These are phyloP conservation scores for Acheta domesticus DNA, from an alignment of 2,888 invertebrate genomes.

Conservation along the genomic window DNA sequence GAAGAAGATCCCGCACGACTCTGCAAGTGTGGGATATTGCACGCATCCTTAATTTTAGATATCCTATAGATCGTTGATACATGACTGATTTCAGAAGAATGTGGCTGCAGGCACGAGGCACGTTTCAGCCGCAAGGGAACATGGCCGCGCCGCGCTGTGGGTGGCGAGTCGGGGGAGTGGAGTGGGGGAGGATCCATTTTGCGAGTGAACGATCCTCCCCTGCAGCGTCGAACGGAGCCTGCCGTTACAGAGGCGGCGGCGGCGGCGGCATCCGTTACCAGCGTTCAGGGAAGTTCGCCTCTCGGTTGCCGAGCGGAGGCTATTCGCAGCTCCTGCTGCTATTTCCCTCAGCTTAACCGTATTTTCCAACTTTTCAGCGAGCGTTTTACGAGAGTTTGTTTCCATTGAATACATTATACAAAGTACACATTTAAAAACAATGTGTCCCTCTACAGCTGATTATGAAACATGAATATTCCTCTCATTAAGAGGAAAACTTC, in stretches of 20 bases:
- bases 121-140: too few relatives aligned
- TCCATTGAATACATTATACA: constrained; percentile 18
- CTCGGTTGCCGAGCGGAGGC: not conserved
- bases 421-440: constrained; percentile 9
- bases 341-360: not conserved
- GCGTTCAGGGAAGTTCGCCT: not conserved
- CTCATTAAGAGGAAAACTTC: constrained; percentile 18
- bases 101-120: too few relatives aligned
- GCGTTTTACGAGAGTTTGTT: constrained; percentile 4
- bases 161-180: too few relatives aligned
- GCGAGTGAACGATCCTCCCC: constrained; percentile 5
- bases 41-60: too few relatives aligned
- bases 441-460: not conserved
- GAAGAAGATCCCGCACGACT: too few relatives aligned
- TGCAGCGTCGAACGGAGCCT: not conserved
- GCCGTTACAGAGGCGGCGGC: not conserved
- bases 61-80: too few relatives aligned
- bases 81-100: too few relatives aligned
- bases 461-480: constrained; percentile 9
- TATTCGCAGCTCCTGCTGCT: not conserved
- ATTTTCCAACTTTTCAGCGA: not conserved
- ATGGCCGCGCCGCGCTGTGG: too few relatives aligned
- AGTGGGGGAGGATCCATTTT: not conserved
- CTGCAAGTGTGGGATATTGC: too few relatives aligned
- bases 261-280: constrained; percentile 6